Percentiles rank a stretch among this genome's conserved stretches.
phyloP scores from a whole-genome alignment of 2,888 invertebrate species.

The Hemaris fuciformis region DNA sequence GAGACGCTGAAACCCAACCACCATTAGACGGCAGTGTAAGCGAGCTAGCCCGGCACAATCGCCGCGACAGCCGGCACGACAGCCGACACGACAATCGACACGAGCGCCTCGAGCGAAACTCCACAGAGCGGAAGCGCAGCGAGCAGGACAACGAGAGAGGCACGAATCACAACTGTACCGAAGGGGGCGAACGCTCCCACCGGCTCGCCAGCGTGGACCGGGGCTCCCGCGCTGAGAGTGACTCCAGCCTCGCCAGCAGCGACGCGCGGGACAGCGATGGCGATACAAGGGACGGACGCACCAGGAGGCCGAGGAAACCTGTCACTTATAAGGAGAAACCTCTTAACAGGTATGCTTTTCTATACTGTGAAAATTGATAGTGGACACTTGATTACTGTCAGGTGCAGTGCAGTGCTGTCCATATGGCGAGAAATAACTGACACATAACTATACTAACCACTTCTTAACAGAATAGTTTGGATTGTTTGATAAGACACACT shows the following conservation, averaged over 20 bases:
- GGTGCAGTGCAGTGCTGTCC: no score
- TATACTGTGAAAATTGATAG: no score
- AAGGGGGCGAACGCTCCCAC: neutral
- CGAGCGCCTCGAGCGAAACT: neutral
- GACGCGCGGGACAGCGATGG: constrained; percentile 30
- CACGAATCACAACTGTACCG: neutral
- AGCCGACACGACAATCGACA: no score
- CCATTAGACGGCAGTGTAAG: neutral
- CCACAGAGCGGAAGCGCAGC: neutral
- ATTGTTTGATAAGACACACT: no score
- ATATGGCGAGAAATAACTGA: no score
- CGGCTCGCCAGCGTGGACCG: neutral
- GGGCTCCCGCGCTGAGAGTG: constrained; percentile 22
- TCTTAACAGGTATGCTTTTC: constrained; percentile 52
- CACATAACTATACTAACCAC: no score
- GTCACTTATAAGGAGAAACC: constrained; percentile 71
- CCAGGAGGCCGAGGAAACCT: constrained; percentile 50
- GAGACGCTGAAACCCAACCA: constrained; percentile 14
- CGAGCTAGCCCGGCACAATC: neutral
- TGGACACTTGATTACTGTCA: no score
- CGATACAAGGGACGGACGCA: constrained; percentile 39
- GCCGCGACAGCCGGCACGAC: constrained; percentile 16
- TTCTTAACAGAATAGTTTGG: no score
- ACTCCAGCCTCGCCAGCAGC: constrained; percentile 16
- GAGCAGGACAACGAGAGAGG: neutral